A percentile compares a stretch with the other conserved stretches of the same genome.
Evolutionary conservation across 2,888 invertebrate genomes (phyloP).

Genomic region (Cosmia trapezina): DNA sequence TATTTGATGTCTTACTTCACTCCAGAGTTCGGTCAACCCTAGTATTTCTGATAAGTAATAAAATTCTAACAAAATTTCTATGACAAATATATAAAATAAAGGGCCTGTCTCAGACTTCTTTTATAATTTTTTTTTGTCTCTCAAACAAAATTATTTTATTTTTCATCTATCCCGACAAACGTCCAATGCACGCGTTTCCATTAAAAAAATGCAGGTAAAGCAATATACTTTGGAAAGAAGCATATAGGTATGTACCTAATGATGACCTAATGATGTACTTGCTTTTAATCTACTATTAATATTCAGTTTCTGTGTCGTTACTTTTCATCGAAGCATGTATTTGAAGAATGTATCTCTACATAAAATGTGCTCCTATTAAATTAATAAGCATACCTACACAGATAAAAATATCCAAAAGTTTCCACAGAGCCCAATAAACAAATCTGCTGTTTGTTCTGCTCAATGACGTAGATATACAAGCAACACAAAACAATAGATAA

Average conservation of each 20-base stretch:
- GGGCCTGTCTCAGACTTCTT: background rate
- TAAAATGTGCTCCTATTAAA: too few species aligned
- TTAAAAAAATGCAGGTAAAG: background rate
- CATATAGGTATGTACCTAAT: background rate
- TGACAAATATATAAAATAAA: too few species aligned
- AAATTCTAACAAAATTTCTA: constrained; percentile 36
- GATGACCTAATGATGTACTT: too few species aligned
- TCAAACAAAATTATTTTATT: background rate
- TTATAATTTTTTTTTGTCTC: background rate
- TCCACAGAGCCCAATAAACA: constrained; percentile 12
- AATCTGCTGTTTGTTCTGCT: constrained; percentile 33
- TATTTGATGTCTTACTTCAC: background rate
- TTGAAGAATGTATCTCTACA: background rate
- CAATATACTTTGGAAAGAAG: background rate
- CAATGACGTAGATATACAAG: constrained; percentile 51
- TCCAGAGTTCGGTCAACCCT: constrained; percentile 3
- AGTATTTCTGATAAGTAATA: constrained; percentile 17
- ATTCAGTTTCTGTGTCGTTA: background rate
- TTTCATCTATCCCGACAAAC: background rate
- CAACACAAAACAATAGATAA: too few species aligned
- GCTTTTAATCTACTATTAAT: too few species aligned
- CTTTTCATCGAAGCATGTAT: background rate
- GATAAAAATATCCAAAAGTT: constrained; percentile 10
- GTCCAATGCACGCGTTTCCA: background rate
- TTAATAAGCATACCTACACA: too few species aligned